These are phyloP conservation scores for Pomatorhinus ruficollis DNA, from an alignment of 2,113 vertebrate species.

Conservation along the genomic window DNA sequence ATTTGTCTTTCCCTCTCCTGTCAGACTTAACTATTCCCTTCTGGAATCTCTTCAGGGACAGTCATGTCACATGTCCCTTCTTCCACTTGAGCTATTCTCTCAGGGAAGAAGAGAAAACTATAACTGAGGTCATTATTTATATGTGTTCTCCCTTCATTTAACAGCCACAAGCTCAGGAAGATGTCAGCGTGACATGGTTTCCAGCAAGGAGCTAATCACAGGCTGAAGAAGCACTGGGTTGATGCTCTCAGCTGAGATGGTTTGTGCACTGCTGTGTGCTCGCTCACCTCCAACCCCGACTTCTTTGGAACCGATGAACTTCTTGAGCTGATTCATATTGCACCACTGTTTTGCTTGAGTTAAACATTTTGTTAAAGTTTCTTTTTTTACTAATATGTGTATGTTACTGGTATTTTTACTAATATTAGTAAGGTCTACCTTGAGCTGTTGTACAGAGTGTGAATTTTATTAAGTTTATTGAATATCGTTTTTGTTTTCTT, in stretches of 20 bases:
- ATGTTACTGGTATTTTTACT: constrained; percentile 3
- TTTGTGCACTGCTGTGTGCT: not conserved
- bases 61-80: not conserved
- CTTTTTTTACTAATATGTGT: constrained; percentile 3
- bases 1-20: not conserved
- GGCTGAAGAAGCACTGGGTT: not conserved
- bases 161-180: constrained; percentile 50
- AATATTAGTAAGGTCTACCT: not conserved
- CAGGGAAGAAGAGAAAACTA: not conserved
- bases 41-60: not conserved
- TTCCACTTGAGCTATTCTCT: not conserved
- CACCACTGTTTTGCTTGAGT: constrained; percentile 65
- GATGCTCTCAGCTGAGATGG: not conserved
- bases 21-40: not conserved
- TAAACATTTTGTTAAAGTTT: constrained; percentile 53
- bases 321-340: constrained; percentile 73
- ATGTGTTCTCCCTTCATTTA: not conserved
- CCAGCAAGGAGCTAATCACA: not conserved
- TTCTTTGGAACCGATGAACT: constrained; percentile 30
- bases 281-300: not conserved
- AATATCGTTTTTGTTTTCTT: not conserved
- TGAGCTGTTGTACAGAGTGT: not conserved
- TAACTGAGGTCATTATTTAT: not conserved
- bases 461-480: not conserved
- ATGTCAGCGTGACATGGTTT: not conserved